A percentile compares a stretch with the other conserved stretches of the same genome.
These are phyloP conservation scores for Leptosomus discolor DNA, from an alignment of 2,113 vertebrate species.

Conservation along the genomic window DNA sequence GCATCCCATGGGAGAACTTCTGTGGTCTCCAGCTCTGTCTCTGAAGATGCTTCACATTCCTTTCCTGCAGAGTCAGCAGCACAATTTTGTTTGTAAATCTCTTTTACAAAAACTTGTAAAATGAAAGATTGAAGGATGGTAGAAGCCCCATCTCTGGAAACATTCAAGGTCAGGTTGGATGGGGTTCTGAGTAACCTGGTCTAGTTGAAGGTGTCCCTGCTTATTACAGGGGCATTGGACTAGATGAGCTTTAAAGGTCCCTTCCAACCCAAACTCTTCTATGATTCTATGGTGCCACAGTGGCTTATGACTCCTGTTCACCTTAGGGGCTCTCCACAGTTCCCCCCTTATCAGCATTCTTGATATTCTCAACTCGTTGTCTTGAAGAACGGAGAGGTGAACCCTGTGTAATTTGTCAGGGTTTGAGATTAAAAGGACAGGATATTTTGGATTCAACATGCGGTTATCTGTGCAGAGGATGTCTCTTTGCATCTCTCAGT, in stretches of 20 bases:
- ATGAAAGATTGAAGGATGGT: neutral
- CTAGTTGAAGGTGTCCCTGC: neutral
- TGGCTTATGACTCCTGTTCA: neutral
- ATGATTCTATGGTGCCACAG: neutral
- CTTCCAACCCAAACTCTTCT: neutral
- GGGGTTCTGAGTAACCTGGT: neutral
- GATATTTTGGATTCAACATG: neutral
- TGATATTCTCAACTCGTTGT: neutral
- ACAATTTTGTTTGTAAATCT: neutral
- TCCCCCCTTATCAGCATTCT: neutral
- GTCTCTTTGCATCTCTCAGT: neutral
- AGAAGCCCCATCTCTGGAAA: fast-evolving
- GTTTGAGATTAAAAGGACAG: neutral
- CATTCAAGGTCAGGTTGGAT: neutral
- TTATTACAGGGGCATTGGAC: neutral
- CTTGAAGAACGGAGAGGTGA: neutral
- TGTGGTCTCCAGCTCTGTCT: neutral
- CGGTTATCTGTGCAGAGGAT: neutral
- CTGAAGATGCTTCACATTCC: neutral
- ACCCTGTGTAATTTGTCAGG: neutral
- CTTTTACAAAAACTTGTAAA: neutral
- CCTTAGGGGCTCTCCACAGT: neutral
- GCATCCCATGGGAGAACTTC: neutral
- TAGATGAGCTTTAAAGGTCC: neutral
- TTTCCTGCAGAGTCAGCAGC: neutral